Conservation (phyloP, 2,113 vertebrate species). For the Erythrolamprus reginae region DNA sequence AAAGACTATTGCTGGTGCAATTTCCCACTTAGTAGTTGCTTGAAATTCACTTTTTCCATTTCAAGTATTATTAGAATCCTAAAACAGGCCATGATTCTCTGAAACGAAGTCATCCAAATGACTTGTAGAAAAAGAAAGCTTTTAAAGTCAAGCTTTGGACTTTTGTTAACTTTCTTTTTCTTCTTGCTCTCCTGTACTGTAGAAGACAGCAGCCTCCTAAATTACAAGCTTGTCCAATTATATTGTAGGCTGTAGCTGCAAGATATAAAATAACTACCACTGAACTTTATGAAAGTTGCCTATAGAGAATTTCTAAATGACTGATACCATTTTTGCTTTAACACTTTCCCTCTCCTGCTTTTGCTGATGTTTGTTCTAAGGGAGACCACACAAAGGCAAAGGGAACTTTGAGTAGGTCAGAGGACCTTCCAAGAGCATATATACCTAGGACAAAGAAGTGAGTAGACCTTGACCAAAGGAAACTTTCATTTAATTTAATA, state of each 20-base stretch:
- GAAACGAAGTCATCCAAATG: neutral
- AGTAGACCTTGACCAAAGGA: neutral
- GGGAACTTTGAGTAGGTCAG: neutral
- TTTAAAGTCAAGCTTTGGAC: neutral
- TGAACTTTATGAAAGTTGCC: neutral
- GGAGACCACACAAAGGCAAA: neutral
- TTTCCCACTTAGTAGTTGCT: slow-evolving; percentile 19
- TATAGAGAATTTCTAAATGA: too few species aligned
- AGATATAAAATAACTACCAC: neutral
- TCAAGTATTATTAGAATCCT: neutral
- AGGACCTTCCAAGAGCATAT: neutral
- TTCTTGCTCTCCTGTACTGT: neutral
- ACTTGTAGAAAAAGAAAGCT: neutral
- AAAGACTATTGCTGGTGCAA: neutral
- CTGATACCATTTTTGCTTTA: too few species aligned
- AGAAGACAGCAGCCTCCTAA: neutral
- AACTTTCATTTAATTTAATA: neutral
- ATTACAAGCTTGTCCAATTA: neutral
- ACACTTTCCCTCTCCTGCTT: neutral
- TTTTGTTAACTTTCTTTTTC: neutral
- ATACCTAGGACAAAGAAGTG: neutral
- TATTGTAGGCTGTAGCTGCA: neutral
- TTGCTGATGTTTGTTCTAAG: neutral
- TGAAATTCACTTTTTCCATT: neutral
- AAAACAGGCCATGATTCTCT: neutral